These are phyloP conservation scores for Campoplex nolae DNA, from an alignment of 2,888 invertebrate species.

Conservation along the genomic window DNA sequence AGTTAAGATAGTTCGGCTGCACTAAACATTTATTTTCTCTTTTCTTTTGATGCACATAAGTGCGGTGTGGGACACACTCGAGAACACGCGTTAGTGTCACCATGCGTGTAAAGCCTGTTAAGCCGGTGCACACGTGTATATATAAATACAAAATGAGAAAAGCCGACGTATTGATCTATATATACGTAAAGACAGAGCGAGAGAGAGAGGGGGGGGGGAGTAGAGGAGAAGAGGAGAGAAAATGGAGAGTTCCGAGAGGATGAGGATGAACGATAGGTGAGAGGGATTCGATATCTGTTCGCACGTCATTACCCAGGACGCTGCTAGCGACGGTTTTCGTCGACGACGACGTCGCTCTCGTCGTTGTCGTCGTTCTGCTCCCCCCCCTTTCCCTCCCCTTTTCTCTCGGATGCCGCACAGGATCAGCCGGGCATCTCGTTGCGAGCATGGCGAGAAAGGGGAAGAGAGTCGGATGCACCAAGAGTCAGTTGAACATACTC, in stretches of 20 bases:
- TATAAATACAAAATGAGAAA: slow-evolving; percentile 52
- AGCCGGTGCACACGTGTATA: slow-evolving; percentile 66
- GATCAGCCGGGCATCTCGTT: neutral
- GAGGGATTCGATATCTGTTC: slow-evolving; percentile 84
- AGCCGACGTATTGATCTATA: slow-evolving; percentile 24
- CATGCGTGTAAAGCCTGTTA: slow-evolving; percentile 77
- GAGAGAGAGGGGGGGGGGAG: slow-evolving; percentile 11
- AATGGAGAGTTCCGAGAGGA: slow-evolving; percentile 64
- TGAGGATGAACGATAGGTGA: slow-evolving; percentile 67
- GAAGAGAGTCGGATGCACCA: neutral
- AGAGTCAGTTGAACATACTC: neutral
- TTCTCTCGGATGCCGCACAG: slow-evolving; percentile 60
- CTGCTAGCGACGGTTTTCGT: slow-evolving; percentile 71
- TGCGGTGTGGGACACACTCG: slow-evolving; percentile 64
- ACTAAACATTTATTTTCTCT: neutral
- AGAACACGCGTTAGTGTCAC: slow-evolving; percentile 77
- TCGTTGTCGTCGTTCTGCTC: slow-evolving; percentile 69
- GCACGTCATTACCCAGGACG: slow-evolving; percentile 84
- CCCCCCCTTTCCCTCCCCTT: slow-evolving; percentile 33
- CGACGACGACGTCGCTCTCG: slow-evolving; percentile 62
- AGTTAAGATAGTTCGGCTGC: slow-evolving; percentile 16
- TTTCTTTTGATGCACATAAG: slow-evolving; percentile 4
- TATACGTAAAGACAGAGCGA: no score
- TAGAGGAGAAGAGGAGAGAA: slow-evolving; percentile 55
- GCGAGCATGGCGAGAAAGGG: slow-evolving; percentile 3